Evolutionary conservation across 2,797 vertebrate genomes (phyloP), one percentile per base, ranked within the genome.

Genomic region (Xenentodon cancila): DNA sequence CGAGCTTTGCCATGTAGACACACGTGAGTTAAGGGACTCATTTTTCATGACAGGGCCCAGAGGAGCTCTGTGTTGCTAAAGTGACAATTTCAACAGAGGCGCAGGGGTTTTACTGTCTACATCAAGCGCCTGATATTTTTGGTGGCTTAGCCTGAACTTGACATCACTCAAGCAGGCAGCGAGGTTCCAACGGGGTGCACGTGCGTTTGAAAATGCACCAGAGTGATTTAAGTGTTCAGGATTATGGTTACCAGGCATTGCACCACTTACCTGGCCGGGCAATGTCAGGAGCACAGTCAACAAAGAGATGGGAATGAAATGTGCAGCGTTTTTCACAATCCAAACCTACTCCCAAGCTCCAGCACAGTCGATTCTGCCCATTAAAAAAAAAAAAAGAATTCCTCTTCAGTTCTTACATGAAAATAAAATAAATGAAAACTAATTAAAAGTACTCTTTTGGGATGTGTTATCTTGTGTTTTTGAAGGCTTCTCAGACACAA

Each of bases 41-140:
- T 20, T 77, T 73, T 84, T 72, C 51, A 71, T 53, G 66, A 82
- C 18, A 9, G 66, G 69, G 71, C 68, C 45, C 0, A 8, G 47
- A 59, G 45, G 13, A 55, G 65, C 61, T 80, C 74, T 77, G 18
- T 37, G 0, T 47, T 44, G 4, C 37, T 18, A 32, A 58, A 51
- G 62, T 68, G 65, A 80, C 72, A 67, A 78, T 81, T 82, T 51
- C 43, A 32, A 76, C 74, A 64, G 57, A 57, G 20, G 20, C 43
- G 66, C 46, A 67, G 63, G 54, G 42, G 34, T 20, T 57, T 50
- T 40, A 57, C 51, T 60, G 52, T 54, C 3, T 7, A 66, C 69
- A 77, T 64, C 54, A 34, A 68, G 55, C 21, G 8, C 77, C 64
- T 77, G 67, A 79, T 82, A 66, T 84, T 73, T n/a, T 76, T 15